Evolutionary conservation across 2,113 vertebrate genomes (phyloP).

Genomic region (Coracopsis vasa): DNA sequence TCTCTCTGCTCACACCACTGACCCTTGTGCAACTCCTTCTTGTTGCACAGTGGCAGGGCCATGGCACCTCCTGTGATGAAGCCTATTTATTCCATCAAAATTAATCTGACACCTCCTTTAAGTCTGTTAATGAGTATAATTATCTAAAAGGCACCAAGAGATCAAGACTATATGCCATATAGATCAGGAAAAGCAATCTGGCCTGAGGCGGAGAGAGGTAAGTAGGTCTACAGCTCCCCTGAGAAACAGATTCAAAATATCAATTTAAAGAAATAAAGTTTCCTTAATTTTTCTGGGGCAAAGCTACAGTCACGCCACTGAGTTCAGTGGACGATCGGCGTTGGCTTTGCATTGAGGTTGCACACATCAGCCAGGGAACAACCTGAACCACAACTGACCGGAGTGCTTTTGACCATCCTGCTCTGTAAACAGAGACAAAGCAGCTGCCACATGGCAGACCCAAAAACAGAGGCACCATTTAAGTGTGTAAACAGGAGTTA

Average conservation of each 20-base stretch:
- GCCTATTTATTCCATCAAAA: background rate
- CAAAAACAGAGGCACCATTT: background rate
- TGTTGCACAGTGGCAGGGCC: background rate
- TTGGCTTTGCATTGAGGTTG: background rate
- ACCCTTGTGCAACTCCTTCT: background rate
- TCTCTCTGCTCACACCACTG: background rate
- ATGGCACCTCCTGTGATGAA: background rate
- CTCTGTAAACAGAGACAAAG: background rate
- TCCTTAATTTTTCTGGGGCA: conserved; percentile 9
- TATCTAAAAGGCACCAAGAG: background rate
- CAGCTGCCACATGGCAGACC: background rate
- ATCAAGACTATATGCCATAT: background rate
- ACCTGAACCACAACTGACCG: rapidly evolving
- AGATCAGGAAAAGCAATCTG: background rate
- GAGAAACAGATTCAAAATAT: background rate
- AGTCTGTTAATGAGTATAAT: conserved; percentile 21
- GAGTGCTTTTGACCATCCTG: rapidly evolving
- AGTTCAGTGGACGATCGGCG: rapidly evolving
- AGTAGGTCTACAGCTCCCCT: conserved; percentile 15
- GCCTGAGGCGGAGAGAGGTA: background rate
- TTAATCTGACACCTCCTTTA: background rate
- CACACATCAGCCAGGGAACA: background rate
- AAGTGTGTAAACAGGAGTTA: background rate
- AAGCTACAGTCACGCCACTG: background rate
- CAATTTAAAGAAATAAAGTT: background rate